These are phyloP conservation scores for Corvus moneduloides DNA, from an alignment of 2,113 vertebrate species.

Conservation along the genomic window DNA sequence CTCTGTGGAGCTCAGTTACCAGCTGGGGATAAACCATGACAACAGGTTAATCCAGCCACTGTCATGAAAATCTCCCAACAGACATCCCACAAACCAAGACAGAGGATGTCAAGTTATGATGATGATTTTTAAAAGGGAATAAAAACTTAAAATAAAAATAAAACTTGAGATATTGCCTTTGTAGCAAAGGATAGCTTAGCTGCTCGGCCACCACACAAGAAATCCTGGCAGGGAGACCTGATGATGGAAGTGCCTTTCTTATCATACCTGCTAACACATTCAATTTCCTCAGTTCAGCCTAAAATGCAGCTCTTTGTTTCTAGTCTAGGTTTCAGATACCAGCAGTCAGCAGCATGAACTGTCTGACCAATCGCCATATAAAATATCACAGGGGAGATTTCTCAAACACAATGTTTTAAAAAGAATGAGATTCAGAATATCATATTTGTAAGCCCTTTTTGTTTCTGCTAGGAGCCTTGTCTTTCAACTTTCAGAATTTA, in stretches of 20 bases:
- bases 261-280: neutral
- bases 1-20: neutral
- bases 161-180: neutral
- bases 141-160: neutral
- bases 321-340: neutral
- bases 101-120: neutral
- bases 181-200: neutral
- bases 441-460: neutral
- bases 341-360: neutral
- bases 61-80: neutral
- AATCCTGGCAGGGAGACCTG: neutral
- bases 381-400: neutral
- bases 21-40: neutral
- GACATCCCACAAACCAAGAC: neutral
- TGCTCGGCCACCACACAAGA: neutral
- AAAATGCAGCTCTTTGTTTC: neutral
- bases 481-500: neutral
- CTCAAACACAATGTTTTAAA: neutral
- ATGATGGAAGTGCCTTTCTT: neutral
- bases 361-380: accelerated
- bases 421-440: neutral
- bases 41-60: neutral
- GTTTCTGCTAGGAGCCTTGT: neutral
- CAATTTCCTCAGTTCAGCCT: neutral
- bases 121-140: neutral